Conservation (phyloP, 2,888 invertebrate species). For the Pollenia amentaria region DNA sequence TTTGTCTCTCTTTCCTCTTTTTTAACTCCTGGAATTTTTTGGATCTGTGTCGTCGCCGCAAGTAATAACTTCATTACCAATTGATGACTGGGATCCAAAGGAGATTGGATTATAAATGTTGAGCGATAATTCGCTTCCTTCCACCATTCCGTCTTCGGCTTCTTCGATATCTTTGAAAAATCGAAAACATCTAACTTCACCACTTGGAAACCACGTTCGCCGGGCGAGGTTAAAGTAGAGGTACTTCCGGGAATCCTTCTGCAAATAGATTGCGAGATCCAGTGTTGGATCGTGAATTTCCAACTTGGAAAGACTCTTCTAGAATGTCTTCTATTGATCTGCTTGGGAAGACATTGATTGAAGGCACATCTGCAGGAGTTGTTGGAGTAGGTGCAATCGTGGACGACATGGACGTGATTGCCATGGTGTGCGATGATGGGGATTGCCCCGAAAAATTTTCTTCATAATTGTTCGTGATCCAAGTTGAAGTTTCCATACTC, state of each 20-base stretch:
- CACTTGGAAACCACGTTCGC: constrained; percentile 68
- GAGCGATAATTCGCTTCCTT: constrained; percentile 3
- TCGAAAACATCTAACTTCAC: constrained; percentile 58
- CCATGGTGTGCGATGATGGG: constrained; percentile 37
- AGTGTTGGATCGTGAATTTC: constrained; percentile 64
- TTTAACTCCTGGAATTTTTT: no score
- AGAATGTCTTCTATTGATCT: constrained; percentile 60
- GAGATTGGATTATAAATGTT: constrained; percentile 3
- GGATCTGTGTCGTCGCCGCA: no score
- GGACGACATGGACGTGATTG: constrained; percentile 32
- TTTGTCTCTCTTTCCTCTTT: no score
- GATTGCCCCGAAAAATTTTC: constrained; percentile 26
- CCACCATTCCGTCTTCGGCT: background rate
- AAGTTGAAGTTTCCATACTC: constrained; percentile 29
- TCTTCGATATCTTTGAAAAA: constrained; percentile 45
- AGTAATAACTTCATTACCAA: background rate
- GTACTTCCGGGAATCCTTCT: constrained; percentile 47
- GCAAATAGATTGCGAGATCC: constrained; percentile 67
- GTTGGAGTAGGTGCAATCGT: background rate
- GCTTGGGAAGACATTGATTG: constrained; percentile 9
- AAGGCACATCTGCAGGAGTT: constrained; percentile 22
- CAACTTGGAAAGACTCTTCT: no score
- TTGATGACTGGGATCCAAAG: constrained; percentile 11
- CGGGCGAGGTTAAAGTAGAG: constrained; percentile 60
- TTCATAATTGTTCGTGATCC: constrained; percentile 14